Evolutionary conservation across 2,888 invertebrate genomes (phyloP), one percentile per base, ranked within the genome.

Genomic region (Lasioglossum marginatum): DNA sequence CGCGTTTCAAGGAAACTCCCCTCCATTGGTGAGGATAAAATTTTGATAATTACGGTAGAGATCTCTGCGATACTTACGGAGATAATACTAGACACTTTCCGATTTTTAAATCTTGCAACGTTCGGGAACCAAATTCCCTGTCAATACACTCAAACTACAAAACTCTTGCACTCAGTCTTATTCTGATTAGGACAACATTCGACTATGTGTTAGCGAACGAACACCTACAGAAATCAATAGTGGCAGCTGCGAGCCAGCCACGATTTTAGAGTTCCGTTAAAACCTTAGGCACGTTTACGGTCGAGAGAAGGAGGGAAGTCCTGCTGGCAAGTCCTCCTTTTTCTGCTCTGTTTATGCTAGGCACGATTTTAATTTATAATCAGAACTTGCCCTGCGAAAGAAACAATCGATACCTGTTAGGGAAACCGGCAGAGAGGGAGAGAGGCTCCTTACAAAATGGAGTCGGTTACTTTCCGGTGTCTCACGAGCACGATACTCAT

Each of bases 331-430:
- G n/a, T 37, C 52, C n/a, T 31, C 31, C 43, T 23, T 37, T 34
- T 68, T 31, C 37, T 57, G 72, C 10, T 16, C 31, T 6, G 79
- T 85, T 79, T 45, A 85, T 83, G 85, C 85, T 45, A 48, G 76
- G 76, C 85, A 83, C 85, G 85, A 78, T 78, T 83, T 79, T 85
- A 77, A 80, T 86, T 83, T 85, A 83, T 68, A 85, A 85, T 85
- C 83, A 57, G 72, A 70, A 37, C 77, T 70, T 80, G 74, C 14
- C 40, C 43, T 37, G 43, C 43, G 31, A 72, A 79, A 82, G 66
- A 85, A 85, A 78, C 73, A 85, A 85, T 79, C 78, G 81, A 81
- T 79, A 34, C 78, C 80, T 34, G 77, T 66, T 31, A 37, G 40
- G 43, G 19, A 14, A 60, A 48, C 16, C 48, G 34, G 23, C 8